phyloP scores from a whole-genome alignment of 2,888 invertebrate genomes.

The Ennomos quercinarius region DNA sequence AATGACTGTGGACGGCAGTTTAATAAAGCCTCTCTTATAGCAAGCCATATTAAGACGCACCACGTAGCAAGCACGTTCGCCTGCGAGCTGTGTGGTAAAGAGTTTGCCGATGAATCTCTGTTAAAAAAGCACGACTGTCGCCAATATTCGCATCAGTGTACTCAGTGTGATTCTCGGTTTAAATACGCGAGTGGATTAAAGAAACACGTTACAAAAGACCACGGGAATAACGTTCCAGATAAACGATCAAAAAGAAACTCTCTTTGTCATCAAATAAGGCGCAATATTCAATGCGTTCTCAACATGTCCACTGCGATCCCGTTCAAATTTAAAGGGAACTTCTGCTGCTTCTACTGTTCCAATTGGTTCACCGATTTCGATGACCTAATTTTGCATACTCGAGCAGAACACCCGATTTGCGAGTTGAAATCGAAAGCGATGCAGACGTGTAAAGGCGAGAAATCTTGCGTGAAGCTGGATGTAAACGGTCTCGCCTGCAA shows the following conservation, averaged over 20 bases:
- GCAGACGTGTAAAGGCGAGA: constrained; percentile 72
- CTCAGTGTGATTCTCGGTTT: constrained; percentile 60
- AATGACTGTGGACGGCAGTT: constrained; percentile 67
- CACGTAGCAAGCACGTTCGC: constrained; percentile 64
- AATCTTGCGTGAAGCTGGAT: constrained; percentile 71
- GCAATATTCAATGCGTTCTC: constrained; percentile 71
- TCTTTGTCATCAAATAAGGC: constrained; percentile 50
- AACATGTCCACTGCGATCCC: constrained; percentile 78
- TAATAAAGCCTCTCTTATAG: constrained; percentile 65
- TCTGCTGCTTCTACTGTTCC: constrained; percentile 73
- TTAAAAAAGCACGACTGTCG: constrained; percentile 55
- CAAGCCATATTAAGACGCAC: constrained; percentile 59
- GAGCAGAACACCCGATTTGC: constrained; percentile 65
- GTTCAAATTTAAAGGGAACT: constrained; percentile 73
- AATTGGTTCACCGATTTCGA: constrained; percentile 70
- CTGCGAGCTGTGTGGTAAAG: constrained; percentile 63
- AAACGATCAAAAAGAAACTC: constrained; percentile 8
- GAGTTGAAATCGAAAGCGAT: constrained; percentile 70
- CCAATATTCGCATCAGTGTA: constrained; percentile 66
- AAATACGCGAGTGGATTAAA: constrained; percentile 56
- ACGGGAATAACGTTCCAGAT: constrained; percentile 45
- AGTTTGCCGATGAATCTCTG: constrained; percentile 47
- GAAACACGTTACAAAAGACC: constrained; percentile 63
- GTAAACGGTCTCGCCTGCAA: constrained; percentile 66
- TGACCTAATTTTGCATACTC: constrained; percentile 66